phyloP scores from a whole-genome alignment of 2,797 vertebrate genomes.

The Syngnathus rostellatus region DNA sequence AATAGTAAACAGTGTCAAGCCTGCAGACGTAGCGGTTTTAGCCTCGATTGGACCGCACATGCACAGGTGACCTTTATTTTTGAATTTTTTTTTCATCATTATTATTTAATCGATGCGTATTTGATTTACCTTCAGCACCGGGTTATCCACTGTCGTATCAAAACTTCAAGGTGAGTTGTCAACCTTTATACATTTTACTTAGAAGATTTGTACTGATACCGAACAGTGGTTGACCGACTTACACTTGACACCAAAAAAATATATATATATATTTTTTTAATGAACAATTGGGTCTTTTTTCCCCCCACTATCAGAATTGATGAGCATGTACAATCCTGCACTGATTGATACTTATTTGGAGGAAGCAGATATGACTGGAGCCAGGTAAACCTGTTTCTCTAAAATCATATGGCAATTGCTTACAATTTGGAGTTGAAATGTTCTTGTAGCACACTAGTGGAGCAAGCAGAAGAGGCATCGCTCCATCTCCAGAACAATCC shows the following conservation, averaged over 20 bases:
- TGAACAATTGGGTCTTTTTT: background rate
- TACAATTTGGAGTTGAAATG: background rate
- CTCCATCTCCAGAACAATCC: conserved; percentile 32
- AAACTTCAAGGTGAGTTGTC: conserved; percentile 48
- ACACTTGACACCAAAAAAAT: background rate
- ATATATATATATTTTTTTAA: too few relatives aligned
- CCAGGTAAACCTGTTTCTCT: conserved; percentile 35
- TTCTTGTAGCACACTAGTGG: conserved; percentile 39
- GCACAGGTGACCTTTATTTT: conserved; percentile 37
- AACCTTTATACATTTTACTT: background rate
- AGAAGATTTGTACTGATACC: background rate
- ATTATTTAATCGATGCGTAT: background rate
- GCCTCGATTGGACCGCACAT: conserved; percentile 37
- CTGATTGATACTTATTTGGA: conserved; percentile 29
- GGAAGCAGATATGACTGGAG: conserved; percentile 16
- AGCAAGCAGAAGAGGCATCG: conserved; percentile 47
- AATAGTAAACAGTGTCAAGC: conserved; percentile 46
- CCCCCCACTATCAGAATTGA: conserved; percentile 49
- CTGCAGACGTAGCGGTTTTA: conserved; percentile 51
- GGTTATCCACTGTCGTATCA: conserved; percentile 40
- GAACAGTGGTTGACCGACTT: too few relatives aligned
- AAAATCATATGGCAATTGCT: background rate
- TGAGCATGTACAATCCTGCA: conserved; percentile 53
- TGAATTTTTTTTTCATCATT: background rate
- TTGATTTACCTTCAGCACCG: conserved; percentile 32